Conservation (phyloP, 2,888 invertebrate genomes). For the Ophioninae sp. region DNA sequence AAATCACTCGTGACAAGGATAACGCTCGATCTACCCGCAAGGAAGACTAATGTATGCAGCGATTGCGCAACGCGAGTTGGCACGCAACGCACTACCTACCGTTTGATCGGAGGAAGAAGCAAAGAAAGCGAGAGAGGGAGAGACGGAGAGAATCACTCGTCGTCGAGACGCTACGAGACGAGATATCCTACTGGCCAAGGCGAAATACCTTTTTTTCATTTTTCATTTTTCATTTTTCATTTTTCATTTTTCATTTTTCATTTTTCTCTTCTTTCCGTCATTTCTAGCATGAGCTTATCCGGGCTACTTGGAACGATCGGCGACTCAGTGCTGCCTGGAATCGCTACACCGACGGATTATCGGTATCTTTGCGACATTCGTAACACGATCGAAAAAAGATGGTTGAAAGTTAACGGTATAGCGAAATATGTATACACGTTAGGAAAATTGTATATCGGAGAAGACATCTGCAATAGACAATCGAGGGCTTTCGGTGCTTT, state of each 20-base stretch:
- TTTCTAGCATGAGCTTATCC: constrained; percentile 14
- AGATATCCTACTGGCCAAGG: constrained; percentile 52
- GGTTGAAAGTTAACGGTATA: too few species aligned
- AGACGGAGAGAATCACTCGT: constrained; percentile 21
- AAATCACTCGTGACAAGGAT: constrained; percentile 8
- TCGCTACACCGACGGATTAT: background rate
- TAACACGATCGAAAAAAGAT: background rate
- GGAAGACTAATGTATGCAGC: constrained; percentile 40
- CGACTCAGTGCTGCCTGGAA: constrained; percentile 6
- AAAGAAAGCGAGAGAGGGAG: constrained; percentile 30
- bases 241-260: too few species aligned
- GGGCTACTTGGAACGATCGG: background rate
- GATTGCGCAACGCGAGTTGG: constrained; percentile 42
- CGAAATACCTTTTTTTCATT: constrained; percentile 21
- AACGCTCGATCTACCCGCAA: constrained; percentile 1
- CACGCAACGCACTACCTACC: constrained; percentile 24
- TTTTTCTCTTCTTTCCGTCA: constrained; percentile 3
- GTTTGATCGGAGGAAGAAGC: constrained; percentile 31
- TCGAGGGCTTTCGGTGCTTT: too few species aligned
- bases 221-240: too few species aligned
- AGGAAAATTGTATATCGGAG: too few species aligned
- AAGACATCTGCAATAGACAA: too few species aligned
- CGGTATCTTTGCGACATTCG: background rate
- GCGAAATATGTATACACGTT: background rate
- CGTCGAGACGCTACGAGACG: constrained; percentile 22